Conservation (phyloP, 2,113 vertebrate species). For the Pygoscelis antarcticus region DNA sequence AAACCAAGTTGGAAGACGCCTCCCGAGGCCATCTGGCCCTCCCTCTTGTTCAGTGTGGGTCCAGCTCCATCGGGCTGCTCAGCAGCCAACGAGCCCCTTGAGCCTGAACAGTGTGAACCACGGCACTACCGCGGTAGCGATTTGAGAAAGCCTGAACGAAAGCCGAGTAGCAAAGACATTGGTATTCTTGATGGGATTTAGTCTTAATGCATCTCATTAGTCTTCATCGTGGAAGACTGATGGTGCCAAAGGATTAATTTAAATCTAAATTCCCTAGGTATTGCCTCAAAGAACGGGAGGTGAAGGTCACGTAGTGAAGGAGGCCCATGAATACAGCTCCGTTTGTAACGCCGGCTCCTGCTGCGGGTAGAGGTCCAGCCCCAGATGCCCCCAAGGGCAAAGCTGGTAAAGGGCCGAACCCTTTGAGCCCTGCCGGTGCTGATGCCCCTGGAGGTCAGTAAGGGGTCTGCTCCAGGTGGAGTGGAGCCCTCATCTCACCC, state of each 20-base stretch:
- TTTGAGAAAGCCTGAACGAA: neutral
- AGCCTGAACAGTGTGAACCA: neutral
- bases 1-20: neutral
- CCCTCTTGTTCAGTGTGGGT: neutral
- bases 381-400: neutral
- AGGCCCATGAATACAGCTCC: neutral
- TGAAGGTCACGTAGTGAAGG: neutral
- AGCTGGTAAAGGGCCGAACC: neutral
- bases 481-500: neutral
- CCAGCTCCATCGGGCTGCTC: neutral
- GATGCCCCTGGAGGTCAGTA: neutral
- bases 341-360: neutral
- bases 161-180: neutral
- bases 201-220: neutral
- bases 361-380: neutral
- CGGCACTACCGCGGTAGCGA: rapidly evolving
- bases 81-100: neutral
- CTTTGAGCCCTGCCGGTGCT: neutral
- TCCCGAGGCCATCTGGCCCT: neutral
- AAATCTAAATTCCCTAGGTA: neutral
- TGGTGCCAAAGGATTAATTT: neutral
- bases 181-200: slow-evolving; percentile 15
- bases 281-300: neutral
- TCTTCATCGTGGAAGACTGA: neutral
- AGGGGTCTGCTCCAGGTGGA: neutral